A percentile compares a stretch with the other conserved stretches of the same genome.
phyloP scores from a whole-genome alignment of 2,797 vertebrate genomes.

The Bradypodion ventrale region DNA sequence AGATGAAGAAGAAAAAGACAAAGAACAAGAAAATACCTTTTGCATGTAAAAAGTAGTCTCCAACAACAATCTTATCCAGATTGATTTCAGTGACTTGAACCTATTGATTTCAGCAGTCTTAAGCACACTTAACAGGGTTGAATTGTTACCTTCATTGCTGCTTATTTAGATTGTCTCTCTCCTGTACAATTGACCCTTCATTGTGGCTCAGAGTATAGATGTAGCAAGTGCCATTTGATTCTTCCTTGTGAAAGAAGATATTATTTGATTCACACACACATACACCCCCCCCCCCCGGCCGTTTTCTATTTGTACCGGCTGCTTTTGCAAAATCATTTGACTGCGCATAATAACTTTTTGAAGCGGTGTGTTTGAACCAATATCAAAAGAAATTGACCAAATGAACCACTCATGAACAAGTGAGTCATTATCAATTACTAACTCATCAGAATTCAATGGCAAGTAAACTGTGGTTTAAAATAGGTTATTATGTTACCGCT shows the following conservation, averaged over 20 bases:
- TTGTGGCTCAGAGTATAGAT: neutral
- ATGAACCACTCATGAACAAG: neutral
- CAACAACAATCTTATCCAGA: neutral
- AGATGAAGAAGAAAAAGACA: too few relatives aligned
- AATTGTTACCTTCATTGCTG: neutral
- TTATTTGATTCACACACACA: slow-evolving; percentile 34
- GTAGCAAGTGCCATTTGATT: neutral
- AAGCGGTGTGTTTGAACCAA: neutral
- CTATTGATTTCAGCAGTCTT: neutral
- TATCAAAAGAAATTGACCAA: slow-evolving; percentile 31
- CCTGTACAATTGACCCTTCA: neutral
- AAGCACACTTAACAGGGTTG: neutral
- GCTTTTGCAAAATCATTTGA: slow-evolving; percentile 3
- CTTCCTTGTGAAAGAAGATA: slow-evolving; percentile 19
- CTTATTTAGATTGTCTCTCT: neutral
- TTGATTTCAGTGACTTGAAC: neutral
- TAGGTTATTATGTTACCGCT: slow-evolving; percentile 16
- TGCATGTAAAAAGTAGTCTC: neutral
- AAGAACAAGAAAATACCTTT: too few relatives aligned
- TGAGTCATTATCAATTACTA: slow-evolving; percentile 2
- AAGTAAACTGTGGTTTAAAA: slow-evolving; percentile 32
- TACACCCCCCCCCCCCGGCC: too few relatives aligned
- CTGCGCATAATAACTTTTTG: neutral
- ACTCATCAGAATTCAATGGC: slow-evolving; percentile 7
- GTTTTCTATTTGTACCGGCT: neutral